phyloP scores from a whole-genome alignment of 2,113 vertebrate genomes.

The Chionomys nivalis region DNA sequence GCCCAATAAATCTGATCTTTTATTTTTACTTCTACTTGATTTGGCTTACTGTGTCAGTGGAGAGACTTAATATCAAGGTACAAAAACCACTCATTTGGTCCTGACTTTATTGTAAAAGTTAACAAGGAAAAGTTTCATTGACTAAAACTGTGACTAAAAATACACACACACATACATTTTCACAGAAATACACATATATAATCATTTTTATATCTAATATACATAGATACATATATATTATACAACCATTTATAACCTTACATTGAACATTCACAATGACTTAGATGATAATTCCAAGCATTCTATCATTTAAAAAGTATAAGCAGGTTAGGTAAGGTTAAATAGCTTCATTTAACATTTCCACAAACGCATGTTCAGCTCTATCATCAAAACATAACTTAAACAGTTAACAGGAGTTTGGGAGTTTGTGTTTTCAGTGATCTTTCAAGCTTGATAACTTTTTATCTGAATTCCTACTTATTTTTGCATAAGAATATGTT shows the following conservation, averaged over 20 bases:
- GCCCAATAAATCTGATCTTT: too few relatives aligned
- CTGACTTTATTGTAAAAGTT: not conserved
- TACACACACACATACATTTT: not conserved
- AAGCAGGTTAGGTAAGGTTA: not conserved
- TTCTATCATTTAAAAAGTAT: not conserved
- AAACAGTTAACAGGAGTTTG: not conserved
- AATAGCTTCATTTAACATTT: not conserved
- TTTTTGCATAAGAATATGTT: not conserved
- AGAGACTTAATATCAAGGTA: too few relatives aligned
- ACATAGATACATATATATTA: not conserved
- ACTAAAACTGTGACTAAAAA: not conserved
- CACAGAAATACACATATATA: not conserved
- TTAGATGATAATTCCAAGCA: not conserved
- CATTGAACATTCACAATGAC: not conserved
- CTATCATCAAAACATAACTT: not conserved
- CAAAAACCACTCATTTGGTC: not conserved
- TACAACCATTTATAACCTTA: too few relatives aligned
- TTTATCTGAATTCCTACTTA: not conserved
- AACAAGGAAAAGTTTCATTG: not conserved
- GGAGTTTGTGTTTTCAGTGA: not conserved
- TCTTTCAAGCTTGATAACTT: slow-evolving; percentile 24
- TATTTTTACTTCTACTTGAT: too few relatives aligned
- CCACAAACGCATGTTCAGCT: not conserved
- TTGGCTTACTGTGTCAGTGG: too few relatives aligned
- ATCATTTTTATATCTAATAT: too few relatives aligned